These are phyloP conservation scores for Conops quadrifasciatus DNA, from an alignment of 2,888 invertebrate genomes.

Conservation along the genomic window DNA sequence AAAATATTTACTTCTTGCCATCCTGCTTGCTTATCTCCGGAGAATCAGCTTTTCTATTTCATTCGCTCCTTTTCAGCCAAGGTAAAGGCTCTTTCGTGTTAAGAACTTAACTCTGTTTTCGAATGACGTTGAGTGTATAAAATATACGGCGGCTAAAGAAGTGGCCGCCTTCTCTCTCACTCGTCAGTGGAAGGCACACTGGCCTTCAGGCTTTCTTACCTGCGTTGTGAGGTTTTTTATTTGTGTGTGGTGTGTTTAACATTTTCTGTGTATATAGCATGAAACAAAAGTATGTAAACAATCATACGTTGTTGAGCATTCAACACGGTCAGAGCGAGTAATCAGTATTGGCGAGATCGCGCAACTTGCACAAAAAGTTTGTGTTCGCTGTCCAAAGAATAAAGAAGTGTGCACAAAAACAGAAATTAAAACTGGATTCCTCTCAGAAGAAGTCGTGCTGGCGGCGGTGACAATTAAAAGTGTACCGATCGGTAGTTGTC, in stretches of 20 bases:
- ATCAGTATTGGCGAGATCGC: slow-evolving; percentile 40
- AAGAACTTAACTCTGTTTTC: neutral
- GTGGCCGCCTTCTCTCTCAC: neutral
- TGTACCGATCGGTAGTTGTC: slow-evolving; percentile 48
- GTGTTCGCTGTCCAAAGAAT: slow-evolving; percentile 30
- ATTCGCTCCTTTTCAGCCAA: neutral
- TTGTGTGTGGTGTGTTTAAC: slow-evolving; percentile 8
- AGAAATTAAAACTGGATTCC: slow-evolving; percentile 50
- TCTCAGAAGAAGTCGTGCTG: slow-evolving; percentile 53
- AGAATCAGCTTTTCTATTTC: too few relatives aligned
- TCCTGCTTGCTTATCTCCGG: too few relatives aligned
- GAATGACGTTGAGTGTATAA: neutral
- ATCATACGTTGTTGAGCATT: slow-evolving; percentile 31
- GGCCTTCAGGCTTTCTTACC: neutral
- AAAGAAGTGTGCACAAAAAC: slow-evolving; percentile 35
- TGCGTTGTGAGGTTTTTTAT: slow-evolving; percentile 9
- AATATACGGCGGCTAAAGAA: too few relatives aligned
- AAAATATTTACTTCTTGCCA: too few relatives aligned
- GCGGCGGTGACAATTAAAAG: slow-evolving; percentile 52
- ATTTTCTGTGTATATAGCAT: slow-evolving; percentile 27
- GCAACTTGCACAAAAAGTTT: too few relatives aligned
- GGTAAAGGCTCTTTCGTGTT: too few relatives aligned
- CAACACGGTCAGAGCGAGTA: slow-evolving; percentile 35
- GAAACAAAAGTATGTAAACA: slow-evolving; percentile 25
- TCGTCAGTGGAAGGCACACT: neutral